These are phyloP conservation scores for Esox masquinongy DNA, from an alignment of 2,797 vertebrate species.

Conservation along the genomic window DNA sequence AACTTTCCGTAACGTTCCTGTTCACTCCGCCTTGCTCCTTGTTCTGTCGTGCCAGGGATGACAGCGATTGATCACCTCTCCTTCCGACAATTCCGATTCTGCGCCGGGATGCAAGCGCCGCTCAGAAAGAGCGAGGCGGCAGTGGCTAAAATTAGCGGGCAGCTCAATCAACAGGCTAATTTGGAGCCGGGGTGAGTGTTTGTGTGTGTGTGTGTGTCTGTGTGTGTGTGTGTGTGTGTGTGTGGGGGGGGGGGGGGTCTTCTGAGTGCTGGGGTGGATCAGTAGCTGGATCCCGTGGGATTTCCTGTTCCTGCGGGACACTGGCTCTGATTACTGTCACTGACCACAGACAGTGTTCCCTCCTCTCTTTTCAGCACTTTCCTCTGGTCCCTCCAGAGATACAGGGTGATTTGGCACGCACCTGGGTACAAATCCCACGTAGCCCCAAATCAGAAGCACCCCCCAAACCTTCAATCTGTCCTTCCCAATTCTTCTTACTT, in stretches of 20 bases:
- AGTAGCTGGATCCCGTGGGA: conserved; percentile 62
- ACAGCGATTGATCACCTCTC: conserved; percentile 83
- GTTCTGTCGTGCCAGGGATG: conserved; percentile 71
- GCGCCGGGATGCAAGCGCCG: conserved; percentile 63
- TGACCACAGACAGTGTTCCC: not conserved
- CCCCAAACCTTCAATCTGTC: not conserved
- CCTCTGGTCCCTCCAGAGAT: not conserved
- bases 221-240: conserved; percentile 17
- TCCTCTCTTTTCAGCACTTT: not conserved
- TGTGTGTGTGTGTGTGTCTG: conserved; percentile 21
- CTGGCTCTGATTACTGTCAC: conserved; percentile 52
- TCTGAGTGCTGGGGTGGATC: conserved; percentile 53
- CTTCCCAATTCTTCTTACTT: not conserved
- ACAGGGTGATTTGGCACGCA: not conserved
- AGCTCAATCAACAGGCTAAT: conserved; percentile 78
- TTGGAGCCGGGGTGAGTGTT: conserved; percentile 23
- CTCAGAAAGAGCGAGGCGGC: conserved; percentile 45
- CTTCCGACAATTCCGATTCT: conserved; percentile 70
- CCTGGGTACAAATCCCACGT: not conserved
- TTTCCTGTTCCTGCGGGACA: conserved; percentile 65
- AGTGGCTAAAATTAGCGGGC: conserved; percentile 76
- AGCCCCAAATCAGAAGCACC: not conserved
- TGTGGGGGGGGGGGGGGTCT: not conserved
- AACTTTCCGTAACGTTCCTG: conserved; percentile 10
- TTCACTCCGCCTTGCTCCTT: conserved; percentile 34